A percentile compares a stretch with the other conserved stretches of the same genome.
These are phyloP conservation scores for Acipenser oxyrinchus DNA, from an alignment of 2,797 vertebrate genomes.

Conservation along the genomic window DNA sequence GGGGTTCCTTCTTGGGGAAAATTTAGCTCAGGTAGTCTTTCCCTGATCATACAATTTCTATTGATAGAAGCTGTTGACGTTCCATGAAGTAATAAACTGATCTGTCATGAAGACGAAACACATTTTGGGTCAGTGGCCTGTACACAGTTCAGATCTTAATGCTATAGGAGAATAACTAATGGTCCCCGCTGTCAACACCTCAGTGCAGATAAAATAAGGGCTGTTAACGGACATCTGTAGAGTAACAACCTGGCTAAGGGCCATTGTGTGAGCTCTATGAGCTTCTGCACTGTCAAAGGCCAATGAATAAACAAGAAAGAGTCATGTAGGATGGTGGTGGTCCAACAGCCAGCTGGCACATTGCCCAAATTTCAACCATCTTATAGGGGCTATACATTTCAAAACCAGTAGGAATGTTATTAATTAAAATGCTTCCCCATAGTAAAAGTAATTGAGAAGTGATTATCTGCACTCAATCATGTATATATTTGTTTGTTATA, in stretches of 20 bases:
- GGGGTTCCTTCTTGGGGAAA: conserved; percentile 2
- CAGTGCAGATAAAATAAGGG: not conserved
- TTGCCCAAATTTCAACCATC: no score
- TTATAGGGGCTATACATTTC: no score
- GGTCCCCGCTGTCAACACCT: conserved; percentile 26
- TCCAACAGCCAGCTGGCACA: no score
- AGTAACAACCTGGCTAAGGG: not conserved
- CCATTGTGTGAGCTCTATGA: not conserved
- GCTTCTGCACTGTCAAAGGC: not conserved
- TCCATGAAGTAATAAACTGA: not conserved
- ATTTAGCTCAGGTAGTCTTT: not conserved
- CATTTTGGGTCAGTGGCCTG: not conserved
- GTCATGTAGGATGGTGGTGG: no score
- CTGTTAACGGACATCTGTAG: not conserved
- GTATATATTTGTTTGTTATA: no score
- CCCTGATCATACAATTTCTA: not conserved
- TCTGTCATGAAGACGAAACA: not conserved
- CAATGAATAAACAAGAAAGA: no score
- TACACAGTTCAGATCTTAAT: not conserved
- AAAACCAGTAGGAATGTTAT: no score
- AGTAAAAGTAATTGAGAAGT: no score
- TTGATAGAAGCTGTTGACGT: not conserved
- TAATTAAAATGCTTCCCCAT: no score
- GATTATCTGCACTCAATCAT: no score
- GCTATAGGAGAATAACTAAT: conserved; percentile 13